These are phyloP conservation scores for Ectemnius cavifrons DNA, from an alignment of 2,888 invertebrate genomes.

Conservation along the genomic window DNA sequence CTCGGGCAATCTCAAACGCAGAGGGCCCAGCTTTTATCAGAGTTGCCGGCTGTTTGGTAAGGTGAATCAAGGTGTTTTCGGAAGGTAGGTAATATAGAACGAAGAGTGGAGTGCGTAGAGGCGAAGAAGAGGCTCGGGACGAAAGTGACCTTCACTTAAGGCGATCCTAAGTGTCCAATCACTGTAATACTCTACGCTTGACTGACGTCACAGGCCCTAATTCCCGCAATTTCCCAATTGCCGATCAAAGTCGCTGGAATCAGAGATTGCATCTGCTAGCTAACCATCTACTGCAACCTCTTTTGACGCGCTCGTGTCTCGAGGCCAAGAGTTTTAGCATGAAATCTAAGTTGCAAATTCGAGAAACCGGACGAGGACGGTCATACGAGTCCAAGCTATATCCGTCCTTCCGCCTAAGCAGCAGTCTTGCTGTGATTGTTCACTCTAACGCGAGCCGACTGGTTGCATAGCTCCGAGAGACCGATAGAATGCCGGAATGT, in stretches of 20 bases:
- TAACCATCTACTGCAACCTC: background rate
- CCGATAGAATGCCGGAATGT: no score
- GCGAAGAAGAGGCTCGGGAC: slow-evolving; percentile 6
- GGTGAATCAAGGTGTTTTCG: no score
- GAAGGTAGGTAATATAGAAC: no score
- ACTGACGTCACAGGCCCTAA: slow-evolving; percentile 68
- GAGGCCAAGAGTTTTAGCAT: background rate
- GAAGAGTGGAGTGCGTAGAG: no score
- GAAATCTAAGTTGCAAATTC: background rate
- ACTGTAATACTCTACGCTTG: slow-evolving; percentile 63
- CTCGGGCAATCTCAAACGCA: no score
- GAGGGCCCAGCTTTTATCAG: no score
- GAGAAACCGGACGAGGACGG: background rate
- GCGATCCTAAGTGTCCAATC: slow-evolving; percentile 69
- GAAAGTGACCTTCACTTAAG: slow-evolving; percentile 63
- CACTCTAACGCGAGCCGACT: no score
- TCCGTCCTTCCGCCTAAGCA: no score
- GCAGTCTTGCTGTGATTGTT: no score
- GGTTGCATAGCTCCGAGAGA: no score
- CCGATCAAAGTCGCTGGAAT: slow-evolving; percentile 67
- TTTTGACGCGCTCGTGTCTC: background rate
- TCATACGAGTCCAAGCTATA: no score
- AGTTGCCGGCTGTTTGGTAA: no score
- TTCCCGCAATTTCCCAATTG: slow-evolving; percentile 73
- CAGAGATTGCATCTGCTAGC: slow-evolving; percentile 56